Evolutionary conservation across 2,797 vertebrate species (phyloP), one percentile per base, ranked within the genome.

Genomic region (Gadopsis bispinosus): DNA sequence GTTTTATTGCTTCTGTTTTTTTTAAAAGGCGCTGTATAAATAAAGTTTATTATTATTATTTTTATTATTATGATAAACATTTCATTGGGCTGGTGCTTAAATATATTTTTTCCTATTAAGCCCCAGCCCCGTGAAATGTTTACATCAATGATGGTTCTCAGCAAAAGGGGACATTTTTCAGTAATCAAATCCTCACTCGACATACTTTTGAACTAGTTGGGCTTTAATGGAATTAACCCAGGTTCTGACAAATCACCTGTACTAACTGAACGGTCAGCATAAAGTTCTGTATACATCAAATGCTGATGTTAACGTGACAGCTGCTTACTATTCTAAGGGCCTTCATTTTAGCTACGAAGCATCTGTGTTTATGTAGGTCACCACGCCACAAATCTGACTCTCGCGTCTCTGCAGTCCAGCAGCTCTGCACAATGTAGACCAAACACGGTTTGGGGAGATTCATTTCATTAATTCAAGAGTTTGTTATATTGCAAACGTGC

Each of bases 351-450:
- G 1, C 22, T 35, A 37, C 11, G 4, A 66, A 60, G 43, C 9
- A 0, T 53, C 1, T 1, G 5, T 8, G 41, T 48, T 20, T 39
- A 84, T 81, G 53, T 84, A 76, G 78, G 83, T 88, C 77, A 82
- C 7, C 26, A 48, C 33, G 17, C 1, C 13, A 12, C 64, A 73
- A n/a, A 69, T 29, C 20, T 74, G 16, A 7, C 22, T 13, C 33
- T 16, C 22, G 51, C 7, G 20, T 67, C 14, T n/a, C 3, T 54
- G 20, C 43, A 39, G 7, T 45, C 16, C 7, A 5, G 4, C 31
- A 55, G 29, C 4, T 6, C 10, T 55, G 14, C 22, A 31, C 17
- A 29, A 12, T 33, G 7, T 33, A 55, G 5, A 70, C 29, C 51
- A 31, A 39, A 55, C 17, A 60, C 0, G 31, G 9, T 1, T 16